Base-by-base conservation (phyloP, 2,888 invertebrate genomes). In the Cosmia trapezina region DNA sequence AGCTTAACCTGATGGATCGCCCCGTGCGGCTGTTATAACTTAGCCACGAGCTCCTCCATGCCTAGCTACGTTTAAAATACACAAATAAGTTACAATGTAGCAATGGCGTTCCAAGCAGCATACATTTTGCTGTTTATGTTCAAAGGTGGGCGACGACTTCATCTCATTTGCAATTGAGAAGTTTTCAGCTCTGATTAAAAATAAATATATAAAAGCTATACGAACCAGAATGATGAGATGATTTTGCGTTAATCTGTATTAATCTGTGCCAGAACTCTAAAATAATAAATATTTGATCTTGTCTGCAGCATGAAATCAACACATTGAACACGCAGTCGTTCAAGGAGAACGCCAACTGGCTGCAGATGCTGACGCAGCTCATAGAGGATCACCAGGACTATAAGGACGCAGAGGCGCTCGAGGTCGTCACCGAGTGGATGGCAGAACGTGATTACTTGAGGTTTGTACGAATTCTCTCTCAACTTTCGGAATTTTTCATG, bases 381-480 rank as follows among this genome's bases (percentile, higher is more conserved):
- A 98, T 99, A 66, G 99, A 99, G 92, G 98, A 98, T 85, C 97
- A 98, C 91, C 99, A 99, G 93, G 98, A 98, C 90, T 97, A 97
- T 87, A 97, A 97, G 80, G 97, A 97, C 28, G 96, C 97, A 0
- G 97, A 97, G 63, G 98, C 98, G 0, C 94, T 97, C 66, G 93
- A 93, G n/a, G 96, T 97, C 59, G 94, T 99, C 54, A 93, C 94
- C 1, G 96, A 97, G 78, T 99, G 99, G 99, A 97, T 98, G 96
- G 93, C 96, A 0, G 98, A 98, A 93, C 96, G 98, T 53, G 98
- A 98, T 91, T 93, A 96, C 72, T 94, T 98, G 67, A 97, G 98
- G 97, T 98, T 91, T 89, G 88, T 70, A 47, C 51, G 5, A 9
- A 54, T 63, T 51, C 0, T 66, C 12, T 49, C 17, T 49, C 33